phyloP scores from a whole-genome alignment of 2,888 invertebrate genomes.

The Chymomyza caudatula region DNA sequence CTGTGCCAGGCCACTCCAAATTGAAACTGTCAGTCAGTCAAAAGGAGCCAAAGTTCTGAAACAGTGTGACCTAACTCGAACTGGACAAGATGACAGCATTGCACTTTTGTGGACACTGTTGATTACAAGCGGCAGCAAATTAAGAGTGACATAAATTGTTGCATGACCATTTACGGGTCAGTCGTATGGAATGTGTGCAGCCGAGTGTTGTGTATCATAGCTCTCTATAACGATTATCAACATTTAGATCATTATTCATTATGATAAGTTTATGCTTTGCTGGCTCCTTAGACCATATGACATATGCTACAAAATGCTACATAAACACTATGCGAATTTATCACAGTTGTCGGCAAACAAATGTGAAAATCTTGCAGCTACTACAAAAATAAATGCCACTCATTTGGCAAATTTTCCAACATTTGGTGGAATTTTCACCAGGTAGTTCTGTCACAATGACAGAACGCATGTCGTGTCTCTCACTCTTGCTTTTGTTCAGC shows the following conservation, averaged over 20 bases:
- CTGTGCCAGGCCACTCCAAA: constrained; percentile 19
- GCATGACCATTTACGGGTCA: background rate
- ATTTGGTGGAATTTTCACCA: constrained; percentile 60
- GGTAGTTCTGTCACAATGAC: constrained; percentile 33
- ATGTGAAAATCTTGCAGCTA: constrained; percentile 48
- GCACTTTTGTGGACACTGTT: background rate
- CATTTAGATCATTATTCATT: background rate
- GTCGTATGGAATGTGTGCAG: background rate
- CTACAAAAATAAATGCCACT: constrained; percentile 29
- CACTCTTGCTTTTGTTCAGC: too few relatives aligned
- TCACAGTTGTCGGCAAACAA: constrained; percentile 55
- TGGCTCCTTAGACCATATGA: constrained; percentile 33
- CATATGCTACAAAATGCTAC: constrained; percentile 16
- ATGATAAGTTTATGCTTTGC: background rate
- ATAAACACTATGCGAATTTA: constrained; percentile 43
- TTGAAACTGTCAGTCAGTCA: constrained; percentile 59
- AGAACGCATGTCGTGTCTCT: background rate
- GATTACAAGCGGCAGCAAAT: background rate
- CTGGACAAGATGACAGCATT: background rate
- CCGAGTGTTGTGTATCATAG: too few relatives aligned
- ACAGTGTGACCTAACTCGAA: background rate
- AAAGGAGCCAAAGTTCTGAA: constrained; percentile 8
- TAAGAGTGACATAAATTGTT: background rate
- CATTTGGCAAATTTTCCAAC: constrained; percentile 19
- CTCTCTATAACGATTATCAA: too few relatives aligned